phyloP scores from a whole-genome alignment of 2,113 vertebrate genomes.

The Cardinalis cardinalis region DNA sequence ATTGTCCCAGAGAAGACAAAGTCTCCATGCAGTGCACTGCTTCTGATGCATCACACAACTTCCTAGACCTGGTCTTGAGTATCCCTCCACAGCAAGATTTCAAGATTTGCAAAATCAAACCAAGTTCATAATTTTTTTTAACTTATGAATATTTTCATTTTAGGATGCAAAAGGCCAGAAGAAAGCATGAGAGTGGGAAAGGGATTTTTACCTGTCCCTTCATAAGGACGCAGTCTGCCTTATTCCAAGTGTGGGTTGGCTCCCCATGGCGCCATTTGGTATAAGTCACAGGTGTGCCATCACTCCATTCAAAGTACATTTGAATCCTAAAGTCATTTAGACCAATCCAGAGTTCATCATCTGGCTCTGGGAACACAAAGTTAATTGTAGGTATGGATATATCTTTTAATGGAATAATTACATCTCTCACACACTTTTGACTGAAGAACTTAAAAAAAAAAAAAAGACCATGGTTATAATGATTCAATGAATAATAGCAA shows the following conservation, averaged over 20 bases:
- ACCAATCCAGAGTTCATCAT: conserved; percentile 89
- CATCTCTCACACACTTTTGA: not conserved
- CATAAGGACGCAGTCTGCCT: conserved; percentile 88
- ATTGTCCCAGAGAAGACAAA: not conserved
- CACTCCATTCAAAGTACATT: conserved; percentile 93
- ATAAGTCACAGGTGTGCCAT: conserved; percentile 86
- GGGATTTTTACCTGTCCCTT: conserved; percentile 80
- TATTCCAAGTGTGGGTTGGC: conserved; percentile 78
- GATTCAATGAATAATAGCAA: not conserved
- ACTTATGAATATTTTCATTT: not conserved
- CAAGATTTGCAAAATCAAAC: not conserved
- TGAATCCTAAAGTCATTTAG: conserved; percentile 84
- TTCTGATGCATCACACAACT: not conserved
- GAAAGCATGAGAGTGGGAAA: not conserved
- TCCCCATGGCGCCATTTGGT: conserved; percentile 85
- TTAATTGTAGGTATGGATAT: not conserved
- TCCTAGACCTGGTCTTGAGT: not conserved
- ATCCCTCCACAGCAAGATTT: not conserved
- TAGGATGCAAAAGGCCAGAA: not conserved
- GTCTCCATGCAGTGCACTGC: fast-evolving
- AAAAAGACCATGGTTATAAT: not conserved
- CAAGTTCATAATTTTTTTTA: not conserved
- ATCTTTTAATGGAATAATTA: not conserved
- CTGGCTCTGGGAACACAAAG: conserved; percentile 68
- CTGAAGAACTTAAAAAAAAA: not conserved